These are phyloP conservation scores for Drosophila mettleri DNA, from an alignment of 2,888 invertebrate genomes.

Conservation along the genomic window DNA sequence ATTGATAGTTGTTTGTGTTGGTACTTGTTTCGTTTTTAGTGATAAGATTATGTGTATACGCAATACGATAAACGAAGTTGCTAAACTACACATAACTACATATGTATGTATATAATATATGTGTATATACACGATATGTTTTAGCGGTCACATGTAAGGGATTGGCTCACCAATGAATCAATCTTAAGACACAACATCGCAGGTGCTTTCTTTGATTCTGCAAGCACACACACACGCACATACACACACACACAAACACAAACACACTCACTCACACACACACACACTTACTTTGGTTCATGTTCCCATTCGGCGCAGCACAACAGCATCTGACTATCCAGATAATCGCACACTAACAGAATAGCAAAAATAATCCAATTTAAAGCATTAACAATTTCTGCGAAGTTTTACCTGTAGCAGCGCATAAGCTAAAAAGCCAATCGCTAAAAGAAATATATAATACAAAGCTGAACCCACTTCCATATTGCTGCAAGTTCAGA, in stretches of 20 bases:
- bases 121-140: not conserved
- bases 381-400: not conserved
- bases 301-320: slow-evolving; percentile 5
- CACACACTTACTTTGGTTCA: slow-evolving; percentile 28
- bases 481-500: slow-evolving; percentile 51
- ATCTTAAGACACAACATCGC: slow-evolving; percentile 3
- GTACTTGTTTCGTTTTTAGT: slow-evolving; percentile 31
- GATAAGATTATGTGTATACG: slow-evolving; percentile 52
- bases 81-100: slow-evolving; percentile 26
- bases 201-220: not conserved
- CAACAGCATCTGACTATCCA: slow-evolving; percentile 45
- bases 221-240: not conserved
- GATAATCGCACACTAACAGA: slow-evolving; percentile 50
- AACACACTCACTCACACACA: not conserved
- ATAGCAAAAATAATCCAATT: slow-evolving; percentile 1
- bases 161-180: slow-evolving; percentile 1
- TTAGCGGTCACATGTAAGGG: not conserved
- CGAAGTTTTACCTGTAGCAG: slow-evolving; percentile 49
- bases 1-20: slow-evolving; percentile 8
- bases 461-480: slow-evolving; percentile 36
- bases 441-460: slow-evolving; percentile 40
- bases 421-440: slow-evolving; percentile 51
- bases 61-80: slow-evolving; percentile 41
- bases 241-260: slow-evolving; percentile 2
- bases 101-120: not conserved